Conservation (phyloP, 2,797 vertebrate species). For the Gallinago stenura region DNA sequence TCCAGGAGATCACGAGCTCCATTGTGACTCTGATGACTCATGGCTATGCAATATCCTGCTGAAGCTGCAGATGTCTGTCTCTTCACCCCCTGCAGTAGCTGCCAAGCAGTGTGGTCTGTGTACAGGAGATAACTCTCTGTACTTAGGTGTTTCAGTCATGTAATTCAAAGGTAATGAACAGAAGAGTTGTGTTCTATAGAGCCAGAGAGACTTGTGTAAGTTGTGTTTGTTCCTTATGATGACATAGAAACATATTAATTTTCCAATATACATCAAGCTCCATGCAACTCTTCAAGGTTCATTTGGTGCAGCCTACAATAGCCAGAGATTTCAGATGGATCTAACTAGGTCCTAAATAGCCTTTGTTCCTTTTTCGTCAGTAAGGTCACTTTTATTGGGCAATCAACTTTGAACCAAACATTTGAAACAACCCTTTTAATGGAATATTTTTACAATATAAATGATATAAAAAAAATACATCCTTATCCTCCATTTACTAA, state of each 20-base stretch:
- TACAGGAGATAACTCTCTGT: not conserved
- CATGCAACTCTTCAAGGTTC: not conserved
- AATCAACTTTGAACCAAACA: not conserved
- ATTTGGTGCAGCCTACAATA: not conserved
- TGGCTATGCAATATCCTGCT: no score
- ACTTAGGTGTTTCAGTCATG: not conserved
- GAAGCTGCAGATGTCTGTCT: not conserved
- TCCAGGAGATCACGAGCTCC: accelerated
- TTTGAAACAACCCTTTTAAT: not conserved
- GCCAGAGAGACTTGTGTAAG: not conserved
- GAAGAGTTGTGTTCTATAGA: not conserved
- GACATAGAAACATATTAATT: not conserved
- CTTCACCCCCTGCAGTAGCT: accelerated
- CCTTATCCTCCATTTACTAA: not conserved
- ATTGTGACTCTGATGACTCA: not conserved
- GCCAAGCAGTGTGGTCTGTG: not conserved
- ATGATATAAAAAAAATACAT: not conserved
- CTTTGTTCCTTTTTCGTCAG: not conserved
- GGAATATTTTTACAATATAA: not conserved
- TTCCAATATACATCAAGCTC: not conserved
- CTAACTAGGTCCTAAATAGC: not conserved
- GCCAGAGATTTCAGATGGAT: not conserved
- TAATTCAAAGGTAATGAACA: not conserved
- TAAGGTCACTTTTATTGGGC: not conserved
- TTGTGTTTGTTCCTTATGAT: not conserved